Evolutionary conservation across 2,888 invertebrate genomes (phyloP), one percentile per base, ranked within the genome.

Genomic region (Helicoverpa assulta): DNA sequence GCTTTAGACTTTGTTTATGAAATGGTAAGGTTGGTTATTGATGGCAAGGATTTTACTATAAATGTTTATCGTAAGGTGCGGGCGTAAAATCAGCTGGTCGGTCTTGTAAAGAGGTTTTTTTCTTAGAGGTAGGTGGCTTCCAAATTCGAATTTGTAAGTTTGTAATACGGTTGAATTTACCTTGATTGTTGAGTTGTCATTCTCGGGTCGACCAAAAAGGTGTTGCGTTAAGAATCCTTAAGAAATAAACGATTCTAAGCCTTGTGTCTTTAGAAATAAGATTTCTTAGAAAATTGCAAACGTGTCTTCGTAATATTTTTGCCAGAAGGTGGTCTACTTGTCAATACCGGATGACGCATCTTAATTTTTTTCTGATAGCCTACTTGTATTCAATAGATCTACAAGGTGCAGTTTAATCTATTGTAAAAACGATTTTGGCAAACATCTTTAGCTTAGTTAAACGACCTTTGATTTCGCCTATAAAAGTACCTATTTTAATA

Each of bases 41-140:
- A n/a, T 71, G 65, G 68, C 14, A 21, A 29, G 1, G 12, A 52
- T 69, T 82, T 84, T 87, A 87, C 86, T 87, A 82, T 82, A 85
- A 85, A 83, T 81, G 80, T 80, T 74, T 81, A 82, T 85, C 81
- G 90, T 91, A 92, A 93, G 91, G 92, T 93, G 92, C 89, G 73
- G 82, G 83, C 87, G 89, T 91, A 88, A 89, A 88, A 93, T 94
- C 94, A 94, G 94, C 94, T 94, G 94, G 91, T 87, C 66, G 79
- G 72, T 77, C 82, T 76, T 57, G 47, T 66, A 66, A 74, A 76
- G 70, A 55, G 53, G 50, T 75, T 80, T 77, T 76, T 77, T 77
- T 54, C 51, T 70, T 43, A 4, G 0, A 60, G 47, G 19, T 0
- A 18, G 8, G 8, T 54, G 53, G 0, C 5, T 26, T 33, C 16